Evolutionary conservation across 1,140 invertebrate genomes (phyloP).

Genomic region (Brachionus rotundiformis): DNA sequence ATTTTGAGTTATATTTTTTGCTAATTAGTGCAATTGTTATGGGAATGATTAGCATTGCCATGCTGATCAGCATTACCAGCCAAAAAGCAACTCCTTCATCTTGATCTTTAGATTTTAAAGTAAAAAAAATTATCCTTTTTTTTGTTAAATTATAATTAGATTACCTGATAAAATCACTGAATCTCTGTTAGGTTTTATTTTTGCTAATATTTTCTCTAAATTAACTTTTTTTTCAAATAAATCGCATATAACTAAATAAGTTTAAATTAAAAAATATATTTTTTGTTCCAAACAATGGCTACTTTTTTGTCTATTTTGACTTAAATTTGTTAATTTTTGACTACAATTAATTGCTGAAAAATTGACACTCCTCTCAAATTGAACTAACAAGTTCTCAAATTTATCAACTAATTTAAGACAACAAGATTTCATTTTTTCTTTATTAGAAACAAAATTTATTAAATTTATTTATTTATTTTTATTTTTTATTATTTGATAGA

Average conservation of each 20-base stretch:
- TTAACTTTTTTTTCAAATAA: background rate
- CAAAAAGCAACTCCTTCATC: background rate
- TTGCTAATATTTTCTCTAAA: background rate
- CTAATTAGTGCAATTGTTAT: background rate
- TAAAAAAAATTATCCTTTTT: background rate
- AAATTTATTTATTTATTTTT: background rate
- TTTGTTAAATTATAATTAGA: no score
- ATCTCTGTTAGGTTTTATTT: background rate
- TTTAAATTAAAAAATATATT: no score
- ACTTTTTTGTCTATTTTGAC: background rate
- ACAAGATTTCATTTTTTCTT: conserved; percentile 2
- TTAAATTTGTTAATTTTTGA: background rate
- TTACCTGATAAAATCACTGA: background rate
- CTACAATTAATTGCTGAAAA: background rate
- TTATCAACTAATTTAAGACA: conserved; percentile 53
- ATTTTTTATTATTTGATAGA: background rate
- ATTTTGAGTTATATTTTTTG: conserved; percentile 25
- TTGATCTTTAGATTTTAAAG: background rate
- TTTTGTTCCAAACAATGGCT: background rate
- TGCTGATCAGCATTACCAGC: background rate
- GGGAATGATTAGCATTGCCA: background rate
- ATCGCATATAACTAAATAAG: no score
- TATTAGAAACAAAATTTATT: background rate
- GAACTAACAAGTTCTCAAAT: background rate
- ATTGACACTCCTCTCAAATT: background rate